Evolutionary conservation across 2,797 vertebrate genomes (phyloP).

Genomic region (Bradypodion ventrale): DNA sequence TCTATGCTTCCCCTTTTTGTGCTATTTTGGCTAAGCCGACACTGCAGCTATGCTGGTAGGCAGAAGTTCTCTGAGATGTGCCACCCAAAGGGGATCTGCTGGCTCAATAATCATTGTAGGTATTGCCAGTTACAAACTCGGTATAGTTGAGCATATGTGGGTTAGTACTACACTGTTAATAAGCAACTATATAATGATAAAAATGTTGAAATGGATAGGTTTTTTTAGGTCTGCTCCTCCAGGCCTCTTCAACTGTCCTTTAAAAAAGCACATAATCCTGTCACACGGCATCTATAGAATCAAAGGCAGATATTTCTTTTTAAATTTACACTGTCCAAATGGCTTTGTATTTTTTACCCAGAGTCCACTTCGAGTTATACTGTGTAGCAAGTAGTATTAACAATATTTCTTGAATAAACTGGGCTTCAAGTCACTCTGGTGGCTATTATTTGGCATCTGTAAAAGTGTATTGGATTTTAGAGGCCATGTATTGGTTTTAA

Average conservation of each 20-base stretch:
- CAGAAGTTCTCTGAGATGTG: no score
- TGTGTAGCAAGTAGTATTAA: background rate
- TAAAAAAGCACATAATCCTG: background rate
- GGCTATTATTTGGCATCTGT: constrained; percentile 17
- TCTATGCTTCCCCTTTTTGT: no score
- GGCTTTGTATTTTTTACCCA: background rate
- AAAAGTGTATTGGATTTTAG: constrained; percentile 6
- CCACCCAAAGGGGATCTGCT: no score
- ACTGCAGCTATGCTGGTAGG: no score
- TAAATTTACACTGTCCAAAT: background rate
- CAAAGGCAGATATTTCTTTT: background rate
- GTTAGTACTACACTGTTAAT: background rate
- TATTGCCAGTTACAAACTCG: no score
- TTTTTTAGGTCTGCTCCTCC: background rate
- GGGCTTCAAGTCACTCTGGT: constrained; percentile 10
- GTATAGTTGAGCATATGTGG: no score
- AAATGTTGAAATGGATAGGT: background rate
- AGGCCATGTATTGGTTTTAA: constrained; percentile 51
- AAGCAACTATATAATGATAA: background rate
- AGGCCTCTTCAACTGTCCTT: background rate
- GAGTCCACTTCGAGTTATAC: background rate
- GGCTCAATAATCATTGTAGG: no score
- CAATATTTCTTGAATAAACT: constrained; percentile 29
- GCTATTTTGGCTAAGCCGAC: no score
- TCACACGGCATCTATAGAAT: background rate